These are phyloP conservation scores for Epizoanthus fatuus DNA, from an alignment of 92 coral and sea anemone genomes.

Conservation along the genomic window DNA sequence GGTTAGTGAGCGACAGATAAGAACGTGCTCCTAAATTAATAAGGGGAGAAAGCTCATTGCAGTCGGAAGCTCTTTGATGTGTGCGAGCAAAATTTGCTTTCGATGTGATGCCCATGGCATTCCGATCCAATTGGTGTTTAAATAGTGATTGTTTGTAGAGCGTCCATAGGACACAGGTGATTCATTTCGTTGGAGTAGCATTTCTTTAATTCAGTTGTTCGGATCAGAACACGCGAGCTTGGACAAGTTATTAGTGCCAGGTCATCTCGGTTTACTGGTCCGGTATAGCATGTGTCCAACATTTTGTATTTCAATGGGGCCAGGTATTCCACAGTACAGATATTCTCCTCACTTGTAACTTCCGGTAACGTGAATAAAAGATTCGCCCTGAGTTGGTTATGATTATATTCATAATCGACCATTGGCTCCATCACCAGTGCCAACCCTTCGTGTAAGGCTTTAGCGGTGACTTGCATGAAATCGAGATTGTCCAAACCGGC, in stretches of 20 bases:
- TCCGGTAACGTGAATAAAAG: conserved; percentile 39
- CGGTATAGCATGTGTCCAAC: background rate
- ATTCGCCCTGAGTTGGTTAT: conserved; percentile 4
- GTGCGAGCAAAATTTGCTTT: background rate
- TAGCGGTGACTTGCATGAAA: background rate
- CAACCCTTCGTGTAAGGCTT: conserved; percentile 16
- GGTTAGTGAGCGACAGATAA: too few relatives aligned
- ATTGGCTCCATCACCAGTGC: conserved; percentile 8
- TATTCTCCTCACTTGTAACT: background rate
- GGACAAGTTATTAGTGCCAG: conserved; percentile 32
- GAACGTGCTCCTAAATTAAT: too few relatives aligned
- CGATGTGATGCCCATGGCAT: background rate
- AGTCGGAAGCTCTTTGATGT: too few relatives aligned
- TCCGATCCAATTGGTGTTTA: background rate
- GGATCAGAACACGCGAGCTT: background rate
- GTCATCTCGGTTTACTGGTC: conserved; percentile 9
- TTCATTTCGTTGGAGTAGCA: conserved; percentile 30
- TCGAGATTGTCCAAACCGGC: background rate
- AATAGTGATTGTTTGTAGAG: background rate
- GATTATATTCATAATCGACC: conserved; percentile 33
- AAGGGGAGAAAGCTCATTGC: too few relatives aligned
- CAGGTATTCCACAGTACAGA: conserved; percentile 38
- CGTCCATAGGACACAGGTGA: background rate
- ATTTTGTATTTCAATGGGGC: conserved; percentile 19
- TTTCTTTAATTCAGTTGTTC: background rate